Percentiles rank a stretch among this genome's conserved stretches.
Conservation (phyloP, 2,888 invertebrate species). For the Sarcophaga caerulescens region DNA sequence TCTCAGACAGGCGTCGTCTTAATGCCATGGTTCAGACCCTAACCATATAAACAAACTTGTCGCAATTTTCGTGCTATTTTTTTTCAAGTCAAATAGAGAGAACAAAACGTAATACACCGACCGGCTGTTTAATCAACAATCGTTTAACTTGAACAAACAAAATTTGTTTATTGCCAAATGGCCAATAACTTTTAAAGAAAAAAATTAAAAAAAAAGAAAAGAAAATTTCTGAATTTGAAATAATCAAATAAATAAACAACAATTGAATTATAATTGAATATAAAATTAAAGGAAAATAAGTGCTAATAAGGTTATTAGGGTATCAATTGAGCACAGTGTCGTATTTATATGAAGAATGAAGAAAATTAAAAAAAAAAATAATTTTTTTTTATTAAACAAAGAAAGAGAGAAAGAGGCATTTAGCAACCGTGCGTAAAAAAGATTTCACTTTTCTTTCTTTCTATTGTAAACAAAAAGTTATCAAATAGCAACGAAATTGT, state of each 20-base stretch:
- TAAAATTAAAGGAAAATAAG: neutral
- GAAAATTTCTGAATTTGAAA: neutral
- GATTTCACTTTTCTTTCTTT: too few species aligned
- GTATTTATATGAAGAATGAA: neutral
- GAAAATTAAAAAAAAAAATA: too few species aligned
- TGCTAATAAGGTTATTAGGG: slow-evolving; percentile 24
- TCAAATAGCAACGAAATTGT: too few species aligned
- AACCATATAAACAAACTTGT: neutral
- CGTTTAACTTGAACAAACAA: neutral
- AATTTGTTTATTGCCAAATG: slow-evolving; percentile 5
- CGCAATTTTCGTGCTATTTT: too few species aligned
- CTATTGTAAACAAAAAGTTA: too few species aligned
- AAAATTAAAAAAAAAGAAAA: neutral
- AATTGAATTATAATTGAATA: neutral
- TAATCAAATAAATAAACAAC: slow-evolving; percentile 7
- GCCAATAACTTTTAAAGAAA: neutral
- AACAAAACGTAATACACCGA: neutral
- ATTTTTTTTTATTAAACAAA: too few species aligned
- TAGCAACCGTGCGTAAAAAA: too few species aligned
- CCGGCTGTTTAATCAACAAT: neutral
- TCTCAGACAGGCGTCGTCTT: neutral
- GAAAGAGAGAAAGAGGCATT: too few species aligned
- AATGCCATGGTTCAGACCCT: neutral
- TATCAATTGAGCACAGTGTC: slow-evolving; percentile 9
- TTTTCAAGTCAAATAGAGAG: neutral